Evolutionary conservation across 1,140 invertebrate species (phyloP).

Genomic region (Polypedilum vanderplanki): DNA sequence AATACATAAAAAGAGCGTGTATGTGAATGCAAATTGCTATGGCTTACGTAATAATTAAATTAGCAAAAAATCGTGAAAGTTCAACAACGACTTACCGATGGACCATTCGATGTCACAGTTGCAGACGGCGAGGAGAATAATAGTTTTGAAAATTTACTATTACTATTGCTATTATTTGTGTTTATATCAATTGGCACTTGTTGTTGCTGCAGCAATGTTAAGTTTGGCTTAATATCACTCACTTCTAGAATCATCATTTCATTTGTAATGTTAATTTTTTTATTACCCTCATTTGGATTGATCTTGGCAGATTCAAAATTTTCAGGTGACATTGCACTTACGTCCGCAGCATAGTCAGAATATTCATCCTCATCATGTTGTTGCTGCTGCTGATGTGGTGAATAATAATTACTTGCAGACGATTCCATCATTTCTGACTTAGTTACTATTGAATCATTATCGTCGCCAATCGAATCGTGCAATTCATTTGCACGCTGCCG

Average conservation of each 20-base stretch:
- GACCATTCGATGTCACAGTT: slow-evolving; percentile 21
- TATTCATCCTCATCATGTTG: background rate
- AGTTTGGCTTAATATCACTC: background rate
- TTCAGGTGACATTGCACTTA: background rate
- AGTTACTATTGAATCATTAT: background rate
- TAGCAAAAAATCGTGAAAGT: background rate
- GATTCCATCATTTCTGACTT: background rate
- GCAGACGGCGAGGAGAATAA: slow-evolving; percentile 7
- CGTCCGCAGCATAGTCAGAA: background rate
- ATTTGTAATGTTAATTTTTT: background rate
- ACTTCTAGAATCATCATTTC: slow-evolving; percentile 6
- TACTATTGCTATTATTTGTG: background rate
- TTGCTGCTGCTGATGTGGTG: background rate
- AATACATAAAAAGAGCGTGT: background rate
- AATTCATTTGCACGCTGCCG: background rate
- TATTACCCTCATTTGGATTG: background rate
- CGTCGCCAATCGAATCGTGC: background rate
- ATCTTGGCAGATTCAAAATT: background rate
- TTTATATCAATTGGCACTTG: background rate
- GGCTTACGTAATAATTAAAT: background rate
- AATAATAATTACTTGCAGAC: background rate
- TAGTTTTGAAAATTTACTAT: slow-evolving; percentile 25
- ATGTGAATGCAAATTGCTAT: background rate
- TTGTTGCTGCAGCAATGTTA: background rate
- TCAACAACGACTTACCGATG: slow-evolving; percentile 20